Percentiles rank a stretch among this genome's conserved stretches.
Conservation (phyloP, 2,113 vertebrate species). For the Atherinomorus stipes region DNA sequence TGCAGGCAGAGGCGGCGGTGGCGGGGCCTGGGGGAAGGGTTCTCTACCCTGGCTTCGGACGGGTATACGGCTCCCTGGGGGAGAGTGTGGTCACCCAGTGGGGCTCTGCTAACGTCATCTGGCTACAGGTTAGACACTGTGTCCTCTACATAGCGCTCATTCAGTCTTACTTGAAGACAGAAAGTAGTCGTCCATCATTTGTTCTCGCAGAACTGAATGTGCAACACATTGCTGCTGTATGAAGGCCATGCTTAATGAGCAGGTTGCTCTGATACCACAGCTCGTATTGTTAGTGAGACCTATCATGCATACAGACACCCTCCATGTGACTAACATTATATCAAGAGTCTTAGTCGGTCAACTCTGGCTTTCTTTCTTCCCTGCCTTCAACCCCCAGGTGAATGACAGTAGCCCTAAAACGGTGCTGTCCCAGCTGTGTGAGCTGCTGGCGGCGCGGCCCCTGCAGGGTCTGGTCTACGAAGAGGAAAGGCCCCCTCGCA, state of each 20-base stretch:
- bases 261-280: slow-evolving; percentile 46
- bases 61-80: slow-evolving; percentile 84
- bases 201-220: slow-evolving; percentile 64
- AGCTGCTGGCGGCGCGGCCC: slow-evolving; percentile 91
- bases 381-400: slow-evolving; percentile 77
- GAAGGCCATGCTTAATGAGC: slow-evolving; percentile 39
- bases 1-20: slow-evolving; percentile 81
- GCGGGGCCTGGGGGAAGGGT: slow-evolving; percentile 84
- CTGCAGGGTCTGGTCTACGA: slow-evolving; percentile 96
- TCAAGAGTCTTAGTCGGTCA: slow-evolving; percentile 35
- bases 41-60: slow-evolving; percentile 88
- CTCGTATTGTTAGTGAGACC: slow-evolving; percentile 30
- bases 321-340: slow-evolving; percentile 43
- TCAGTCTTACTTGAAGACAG: slow-evolving; percentile 58
- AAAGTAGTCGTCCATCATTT: slow-evolving; percentile 73
- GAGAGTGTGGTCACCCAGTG: slow-evolving; percentile 89
- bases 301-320: slow-evolving; percentile 40
- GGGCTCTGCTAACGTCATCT: slow-evolving; percentile 90
- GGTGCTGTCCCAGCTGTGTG: slow-evolving; percentile 93
- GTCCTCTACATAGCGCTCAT: slow-evolving; percentile 52
- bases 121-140: slow-evolving; percentile 85
- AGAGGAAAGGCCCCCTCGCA: slow-evolving; percentile 87
- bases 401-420: slow-evolving; percentile 95
- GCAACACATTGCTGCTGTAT: slow-evolving; percentile 45
- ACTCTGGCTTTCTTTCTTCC: slow-evolving; percentile 30